Conservation (phyloP, 2,797 vertebrate genomes). For the Dryobates pubescens region DNA sequence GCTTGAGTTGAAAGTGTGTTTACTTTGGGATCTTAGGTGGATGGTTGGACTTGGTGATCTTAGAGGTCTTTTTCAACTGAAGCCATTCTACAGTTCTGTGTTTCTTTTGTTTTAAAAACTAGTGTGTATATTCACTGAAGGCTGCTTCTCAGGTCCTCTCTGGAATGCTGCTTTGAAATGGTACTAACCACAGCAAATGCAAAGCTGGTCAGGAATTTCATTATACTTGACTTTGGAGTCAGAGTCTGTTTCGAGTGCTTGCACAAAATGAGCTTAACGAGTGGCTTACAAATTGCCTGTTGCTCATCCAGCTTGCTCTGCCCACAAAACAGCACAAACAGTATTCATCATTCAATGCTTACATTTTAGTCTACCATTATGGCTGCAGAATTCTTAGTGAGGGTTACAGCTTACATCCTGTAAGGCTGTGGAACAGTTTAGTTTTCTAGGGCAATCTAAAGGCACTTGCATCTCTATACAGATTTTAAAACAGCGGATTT, state of each 20-base stretch:
- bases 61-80: no score
- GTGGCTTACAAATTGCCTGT: neutral
- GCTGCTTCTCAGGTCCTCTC: neutral
- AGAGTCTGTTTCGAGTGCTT: neutral
- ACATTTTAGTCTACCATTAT: neutral
- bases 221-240: neutral
- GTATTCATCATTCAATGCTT: rapidly evolving
- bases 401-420: neutral
- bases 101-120: no score
- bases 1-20: neutral
- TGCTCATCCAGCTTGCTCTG: neutral
- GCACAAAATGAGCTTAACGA: neutral
- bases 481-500: neutral
- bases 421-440: neutral
- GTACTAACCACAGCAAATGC: neutral
- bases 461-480: neutral
- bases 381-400: neutral
- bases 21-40: no score
- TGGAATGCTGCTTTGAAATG: neutral
- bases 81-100: no score
- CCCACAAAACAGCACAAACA: neutral
- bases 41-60: no score
- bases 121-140: neutral
- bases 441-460: neutral
- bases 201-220: neutral